Percentiles rank a stretch among this genome's conserved stretches.
Evolutionary conservation across 2,888 invertebrate species (phyloP).

Genomic region (Sabellastarte sp.): DNA sequence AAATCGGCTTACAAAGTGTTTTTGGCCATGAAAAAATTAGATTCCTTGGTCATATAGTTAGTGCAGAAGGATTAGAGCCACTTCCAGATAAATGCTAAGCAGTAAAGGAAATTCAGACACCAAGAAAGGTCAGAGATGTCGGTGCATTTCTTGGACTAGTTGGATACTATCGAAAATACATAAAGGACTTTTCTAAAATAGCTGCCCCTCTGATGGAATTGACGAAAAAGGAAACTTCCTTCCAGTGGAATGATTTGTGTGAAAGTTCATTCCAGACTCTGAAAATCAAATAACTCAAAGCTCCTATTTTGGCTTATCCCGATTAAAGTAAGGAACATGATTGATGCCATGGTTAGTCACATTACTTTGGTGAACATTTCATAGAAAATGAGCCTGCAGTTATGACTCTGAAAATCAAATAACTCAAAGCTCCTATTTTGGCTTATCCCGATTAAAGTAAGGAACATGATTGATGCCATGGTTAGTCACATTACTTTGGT

Average conservation of each 20-base stretch:
- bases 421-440: too few relatives aligned
- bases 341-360: too few relatives aligned
- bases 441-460: too few relatives aligned
- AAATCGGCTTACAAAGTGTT: not conserved
- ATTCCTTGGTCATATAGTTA: too few relatives aligned
- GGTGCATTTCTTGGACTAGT: not conserved
- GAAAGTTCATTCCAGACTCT: not conserved
- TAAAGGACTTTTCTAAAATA: not conserved
- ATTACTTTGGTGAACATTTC: too few relatives aligned
- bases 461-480: too few relatives aligned
- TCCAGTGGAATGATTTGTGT: not conserved
- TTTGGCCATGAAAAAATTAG: not conserved
- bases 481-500: too few relatives aligned
- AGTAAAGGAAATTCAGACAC: too few relatives aligned
- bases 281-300: too few relatives aligned
- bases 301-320: constrained; percentile 4
- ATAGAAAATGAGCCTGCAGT: too few relatives aligned
- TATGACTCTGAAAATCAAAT: too few relatives aligned
- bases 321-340: too few relatives aligned
- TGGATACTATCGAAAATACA: not conserved
- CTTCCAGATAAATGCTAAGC: not conserved
- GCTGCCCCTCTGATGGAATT: not conserved
- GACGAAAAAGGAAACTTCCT: not conserved
- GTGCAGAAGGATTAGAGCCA: not conserved
- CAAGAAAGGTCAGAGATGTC: not conserved